phyloP scores from a whole-genome alignment of 2,797 vertebrate species.

The Ispidina picta region DNA sequence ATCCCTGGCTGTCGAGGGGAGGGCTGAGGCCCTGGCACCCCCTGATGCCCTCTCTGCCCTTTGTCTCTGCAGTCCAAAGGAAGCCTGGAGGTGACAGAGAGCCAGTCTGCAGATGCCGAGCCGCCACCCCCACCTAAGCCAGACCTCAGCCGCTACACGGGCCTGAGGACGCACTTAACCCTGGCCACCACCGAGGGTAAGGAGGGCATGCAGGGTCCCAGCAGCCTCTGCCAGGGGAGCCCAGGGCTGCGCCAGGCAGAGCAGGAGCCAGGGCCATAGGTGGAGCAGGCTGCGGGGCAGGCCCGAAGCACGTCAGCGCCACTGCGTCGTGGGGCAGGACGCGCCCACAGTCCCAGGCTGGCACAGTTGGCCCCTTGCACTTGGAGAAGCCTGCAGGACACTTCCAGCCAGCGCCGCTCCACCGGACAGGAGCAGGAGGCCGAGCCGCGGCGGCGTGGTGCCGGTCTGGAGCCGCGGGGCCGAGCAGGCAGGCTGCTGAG shows the following conservation, averaged over 20 bases:
- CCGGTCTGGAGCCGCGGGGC: background rate
- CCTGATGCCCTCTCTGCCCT: constrained; percentile 18
- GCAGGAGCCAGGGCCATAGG: background rate
- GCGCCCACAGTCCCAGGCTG: fast-evolving
- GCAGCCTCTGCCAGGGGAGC: constrained; percentile 5
- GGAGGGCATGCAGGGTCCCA: constrained; percentile 15
- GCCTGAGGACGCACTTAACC: constrained; percentile 80
- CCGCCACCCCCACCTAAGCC: constrained; percentile 96
- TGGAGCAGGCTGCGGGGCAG: background rate
- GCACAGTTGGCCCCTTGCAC: background rate
- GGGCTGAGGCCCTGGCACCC: background rate
- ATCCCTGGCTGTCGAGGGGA: background rate
- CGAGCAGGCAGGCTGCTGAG: background rate
- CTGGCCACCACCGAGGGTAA: constrained; percentile 81
- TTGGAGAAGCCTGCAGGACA: background rate
- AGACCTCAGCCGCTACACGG: constrained; percentile 88
- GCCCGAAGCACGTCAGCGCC: background rate
- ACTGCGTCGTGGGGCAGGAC: fast-evolving
- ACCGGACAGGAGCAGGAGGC: background rate
- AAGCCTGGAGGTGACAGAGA: constrained; percentile 94
- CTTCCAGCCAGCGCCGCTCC: background rate
- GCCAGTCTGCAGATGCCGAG: constrained; percentile 94
- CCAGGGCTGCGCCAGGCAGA: background rate
- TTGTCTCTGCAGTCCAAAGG: constrained; percentile 88
- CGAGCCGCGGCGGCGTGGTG: fast-evolving